A percentile compares a stretch with the other conserved stretches of the same genome.
These are phyloP conservation scores for Trimorus sp. DNA, from an alignment of 2,888 invertebrate species.

Conservation along the genomic window DNA sequence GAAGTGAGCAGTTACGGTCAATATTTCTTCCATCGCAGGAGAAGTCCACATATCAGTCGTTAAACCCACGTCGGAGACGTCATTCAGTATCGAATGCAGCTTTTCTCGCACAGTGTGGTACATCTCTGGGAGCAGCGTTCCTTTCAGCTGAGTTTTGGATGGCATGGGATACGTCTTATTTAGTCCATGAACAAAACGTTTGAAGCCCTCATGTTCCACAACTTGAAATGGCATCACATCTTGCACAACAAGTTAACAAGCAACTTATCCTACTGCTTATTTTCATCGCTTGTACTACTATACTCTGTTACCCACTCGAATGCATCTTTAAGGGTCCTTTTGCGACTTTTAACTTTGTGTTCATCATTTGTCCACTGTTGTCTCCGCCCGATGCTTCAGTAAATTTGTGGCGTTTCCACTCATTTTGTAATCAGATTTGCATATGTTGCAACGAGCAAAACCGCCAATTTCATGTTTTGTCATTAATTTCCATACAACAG, in stretches of 20 bases:
- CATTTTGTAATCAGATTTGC: constrained; percentile 21
- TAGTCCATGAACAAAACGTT: constrained; percentile 12
- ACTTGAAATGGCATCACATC: constrained; percentile 5
- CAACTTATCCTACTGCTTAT: constrained; percentile 10
- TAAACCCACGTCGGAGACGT: not conserved
- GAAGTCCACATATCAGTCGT: constrained; percentile 31
- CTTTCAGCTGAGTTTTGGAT: constrained; percentile 3
- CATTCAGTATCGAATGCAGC: not conserved
- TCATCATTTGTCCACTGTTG: not conserved
- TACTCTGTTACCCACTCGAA: not conserved
- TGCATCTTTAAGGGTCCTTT: constrained; percentile 4
- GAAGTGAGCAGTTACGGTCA: constrained; percentile 25
- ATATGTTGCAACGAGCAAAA: constrained; percentile 24
- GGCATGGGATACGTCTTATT: constrained; percentile 14
- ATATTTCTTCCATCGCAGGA: constrained; percentile 14
- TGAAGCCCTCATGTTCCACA: constrained; percentile 4
- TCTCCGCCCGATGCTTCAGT: not conserved
- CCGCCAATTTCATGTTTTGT: constrained; percentile 9
- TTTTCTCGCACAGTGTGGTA: constrained; percentile 2
- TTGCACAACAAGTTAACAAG: constrained; percentile 6
- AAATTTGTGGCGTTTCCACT: constrained; percentile 32
- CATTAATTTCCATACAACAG: constrained; percentile 9
- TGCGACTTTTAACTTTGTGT: not conserved
- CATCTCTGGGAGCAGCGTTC: not conserved
- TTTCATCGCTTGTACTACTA: not conserved